Conservation (phyloP, 2,113 vertebrate species). For the Grus americana region DNA sequence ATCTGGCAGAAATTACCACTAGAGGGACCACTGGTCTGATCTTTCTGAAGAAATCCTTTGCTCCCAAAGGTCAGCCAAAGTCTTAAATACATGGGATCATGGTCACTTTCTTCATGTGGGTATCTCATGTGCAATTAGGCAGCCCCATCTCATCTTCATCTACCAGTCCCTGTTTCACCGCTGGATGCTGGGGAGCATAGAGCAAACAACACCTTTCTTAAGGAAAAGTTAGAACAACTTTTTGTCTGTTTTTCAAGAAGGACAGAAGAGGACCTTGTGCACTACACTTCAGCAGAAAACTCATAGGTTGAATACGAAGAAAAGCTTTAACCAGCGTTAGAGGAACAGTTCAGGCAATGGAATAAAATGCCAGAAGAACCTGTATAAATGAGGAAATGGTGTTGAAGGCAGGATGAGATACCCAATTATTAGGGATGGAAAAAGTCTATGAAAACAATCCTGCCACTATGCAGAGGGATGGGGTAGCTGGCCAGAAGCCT, state of each 20-base stretch:
- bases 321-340: neutral
- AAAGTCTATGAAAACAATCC: neutral
- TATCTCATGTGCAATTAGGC: neutral
- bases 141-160: neutral
- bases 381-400: neutral
- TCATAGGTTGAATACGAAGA: neutral
- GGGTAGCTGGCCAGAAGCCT: neutral
- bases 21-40: neutral
- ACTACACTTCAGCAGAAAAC: neutral
- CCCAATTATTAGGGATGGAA: neutral
- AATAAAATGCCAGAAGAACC: neutral
- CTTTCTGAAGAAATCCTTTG: neutral
- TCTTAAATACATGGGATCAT: fast-evolving
- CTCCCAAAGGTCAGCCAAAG: neutral
- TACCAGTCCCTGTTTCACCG: neutral
- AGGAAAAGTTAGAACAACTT: neutral
- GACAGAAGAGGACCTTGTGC: neutral
- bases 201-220: neutral
- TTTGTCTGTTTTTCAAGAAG: neutral
- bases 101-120: neutral
- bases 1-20: neutral
- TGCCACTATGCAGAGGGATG: neutral
- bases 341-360: neutral
- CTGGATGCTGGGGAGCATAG: too few relatives aligned
- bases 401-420: neutral